A percentile compares a stretch with the other conserved stretches of the same genome.
Evolutionary conservation across 2,113 vertebrate genomes (phyloP).

Genomic region (Nothoprocta perdicaria): DNA sequence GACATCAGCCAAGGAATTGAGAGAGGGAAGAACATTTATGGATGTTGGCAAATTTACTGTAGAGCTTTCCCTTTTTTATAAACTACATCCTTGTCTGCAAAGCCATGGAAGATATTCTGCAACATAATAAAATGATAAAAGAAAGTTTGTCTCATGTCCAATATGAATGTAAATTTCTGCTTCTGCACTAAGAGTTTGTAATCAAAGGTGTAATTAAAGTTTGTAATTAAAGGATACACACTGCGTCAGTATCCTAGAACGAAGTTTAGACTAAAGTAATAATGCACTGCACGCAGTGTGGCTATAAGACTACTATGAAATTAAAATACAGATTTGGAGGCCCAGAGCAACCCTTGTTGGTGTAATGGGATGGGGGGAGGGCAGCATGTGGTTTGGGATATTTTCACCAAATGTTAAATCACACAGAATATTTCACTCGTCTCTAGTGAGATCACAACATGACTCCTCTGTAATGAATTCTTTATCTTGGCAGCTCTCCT

Average conservation of each 20-base stretch:
- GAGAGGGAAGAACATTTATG: not conserved
- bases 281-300: not conserved
- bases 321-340: conserved; percentile 4
- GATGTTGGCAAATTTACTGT: conserved; percentile 20
- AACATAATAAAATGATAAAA: not conserved
- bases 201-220: not conserved
- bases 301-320: not conserved
- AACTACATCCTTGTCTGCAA: not conserved
- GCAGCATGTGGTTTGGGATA: conserved; percentile 64
- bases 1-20: not conserved
- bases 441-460: conserved; percentile 73
- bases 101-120: not conserved
- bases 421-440: conserved; percentile 75
- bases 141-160: not conserved
- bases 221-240: not conserved
- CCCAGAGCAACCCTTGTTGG: not conserved
- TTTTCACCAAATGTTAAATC: conserved; percentile 74
- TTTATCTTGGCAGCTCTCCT: conserved; percentile 80
- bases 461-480: conserved; percentile 79
- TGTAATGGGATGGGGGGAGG: not conserved
- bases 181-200: not conserved
- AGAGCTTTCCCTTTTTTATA: not conserved
- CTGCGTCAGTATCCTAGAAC: not conserved
- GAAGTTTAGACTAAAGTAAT: not conserved
- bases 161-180: not conserved